Evolutionary conservation across 2,888 invertebrate species (phyloP).

Genomic region (Osmoderma eremita): DNA sequence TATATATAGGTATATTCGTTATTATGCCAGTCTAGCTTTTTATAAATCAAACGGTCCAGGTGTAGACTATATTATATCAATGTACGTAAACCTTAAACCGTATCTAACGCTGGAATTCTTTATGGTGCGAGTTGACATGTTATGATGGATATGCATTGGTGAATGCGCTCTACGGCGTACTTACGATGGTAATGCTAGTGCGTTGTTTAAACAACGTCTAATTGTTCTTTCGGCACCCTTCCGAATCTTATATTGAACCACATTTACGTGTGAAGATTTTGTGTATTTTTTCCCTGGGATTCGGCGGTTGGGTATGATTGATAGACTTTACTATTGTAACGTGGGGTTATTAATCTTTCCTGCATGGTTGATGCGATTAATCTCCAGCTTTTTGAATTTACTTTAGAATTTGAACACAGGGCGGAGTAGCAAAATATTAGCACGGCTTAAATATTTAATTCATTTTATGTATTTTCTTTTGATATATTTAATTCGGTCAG

Average conservation of each 20-base stretch:
- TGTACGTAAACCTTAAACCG: too few relatives aligned
- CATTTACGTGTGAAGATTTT: slow-evolving; percentile 27
- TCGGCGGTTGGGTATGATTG: slow-evolving; percentile 35
- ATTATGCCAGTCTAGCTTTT: too few relatives aligned
- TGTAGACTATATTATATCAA: too few relatives aligned
- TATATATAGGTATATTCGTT: too few relatives aligned
- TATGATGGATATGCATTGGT: slow-evolving; percentile 58
- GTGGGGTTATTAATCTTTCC: slow-evolving; percentile 39
- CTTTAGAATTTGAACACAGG: too few relatives aligned
- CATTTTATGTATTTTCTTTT: too few relatives aligned
- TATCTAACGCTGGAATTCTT: slow-evolving; percentile 15
- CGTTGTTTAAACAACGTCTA: slow-evolving; percentile 62
- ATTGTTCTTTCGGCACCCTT: slow-evolving; percentile 58
- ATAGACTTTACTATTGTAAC: slow-evolving; percentile 38
- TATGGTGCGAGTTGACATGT: slow-evolving; percentile 56
- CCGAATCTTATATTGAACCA: slow-evolving; percentile 37
- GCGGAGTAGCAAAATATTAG: too few relatives aligned
- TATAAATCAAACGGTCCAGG: too few relatives aligned
- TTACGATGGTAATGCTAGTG: slow-evolving; percentile 59
- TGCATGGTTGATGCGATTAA: slow-evolving; percentile 31
- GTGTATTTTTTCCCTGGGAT: slow-evolving; percentile 34
- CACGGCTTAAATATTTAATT: too few relatives aligned
- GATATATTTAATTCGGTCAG: too few relatives aligned
- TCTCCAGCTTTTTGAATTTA: slow-evolving; percentile 25
- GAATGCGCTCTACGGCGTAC: slow-evolving; percentile 52